phyloP scores from a whole-genome alignment of 2,797 vertebrate species.

The Balearica regulorum region DNA sequence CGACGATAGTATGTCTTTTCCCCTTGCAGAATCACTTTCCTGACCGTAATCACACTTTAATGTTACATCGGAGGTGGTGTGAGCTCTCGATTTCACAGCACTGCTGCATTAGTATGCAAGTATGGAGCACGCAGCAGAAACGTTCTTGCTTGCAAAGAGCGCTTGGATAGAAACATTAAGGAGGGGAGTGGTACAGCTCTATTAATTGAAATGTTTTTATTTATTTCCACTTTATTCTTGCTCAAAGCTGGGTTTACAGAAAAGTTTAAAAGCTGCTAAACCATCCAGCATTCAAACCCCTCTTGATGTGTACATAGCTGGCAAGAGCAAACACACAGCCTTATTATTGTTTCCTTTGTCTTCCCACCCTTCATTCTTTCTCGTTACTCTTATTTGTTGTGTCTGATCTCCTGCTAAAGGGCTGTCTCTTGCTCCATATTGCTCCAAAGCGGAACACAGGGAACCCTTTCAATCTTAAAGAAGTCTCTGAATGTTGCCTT shows the following conservation, averaged over 20 bases:
- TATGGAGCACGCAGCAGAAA: not conserved
- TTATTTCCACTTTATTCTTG: constrained; percentile 36
- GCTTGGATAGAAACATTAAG: not conserved
- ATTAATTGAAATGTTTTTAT: constrained; percentile 5
- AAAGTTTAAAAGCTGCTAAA: constrained; percentile 34
- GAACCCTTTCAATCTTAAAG: constrained; percentile 6
- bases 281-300: not conserved
- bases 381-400: constrained; percentile 6
- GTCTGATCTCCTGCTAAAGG: constrained; percentile 50
- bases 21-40: not conserved
- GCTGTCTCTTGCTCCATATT: constrained; percentile 18
- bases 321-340: constrained; percentile 41
- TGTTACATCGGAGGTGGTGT: not conserved
- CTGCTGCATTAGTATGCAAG: not conserved
- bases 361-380: constrained; percentile 43
- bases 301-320: constrained; percentile 53
- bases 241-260: constrained; percentile 32
- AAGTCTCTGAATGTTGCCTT: not conserved
- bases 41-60: not conserved
- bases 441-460: constrained; percentile 22
- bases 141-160: not conserved
- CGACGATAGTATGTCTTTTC: not conserved
- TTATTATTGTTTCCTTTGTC: constrained; percentile 19
- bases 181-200: not conserved
- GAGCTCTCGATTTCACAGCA: not conserved